Evolutionary conservation across 2,888 invertebrate genomes (phyloP).

Genomic region (Cyrtodaria siliqua): DNA sequence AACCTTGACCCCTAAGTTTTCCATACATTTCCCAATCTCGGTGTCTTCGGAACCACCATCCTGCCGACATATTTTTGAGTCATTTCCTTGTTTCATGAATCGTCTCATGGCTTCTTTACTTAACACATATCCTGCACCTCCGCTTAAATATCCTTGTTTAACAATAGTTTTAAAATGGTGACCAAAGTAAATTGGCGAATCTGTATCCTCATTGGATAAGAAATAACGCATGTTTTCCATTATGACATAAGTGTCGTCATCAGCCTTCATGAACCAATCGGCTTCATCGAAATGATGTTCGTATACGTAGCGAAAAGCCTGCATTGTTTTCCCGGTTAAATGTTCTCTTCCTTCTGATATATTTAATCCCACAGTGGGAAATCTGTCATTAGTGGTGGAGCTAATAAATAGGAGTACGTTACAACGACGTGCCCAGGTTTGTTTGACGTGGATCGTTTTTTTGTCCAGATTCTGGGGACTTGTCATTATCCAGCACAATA

Average conservation of each 20-base stretch:
- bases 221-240: slow-evolving; percentile 91
- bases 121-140: slow-evolving; percentile 93
- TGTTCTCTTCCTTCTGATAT: slow-evolving; percentile 95
- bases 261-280: slow-evolving; percentile 99
- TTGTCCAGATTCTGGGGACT: slow-evolving; percentile 94
- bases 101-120: slow-evolving; percentile 92
- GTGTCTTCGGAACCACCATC: slow-evolving; percentile 83
- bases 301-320: slow-evolving; percentile 95
- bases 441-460: slow-evolving; percentile 93
- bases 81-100: slow-evolving; percentile 89
- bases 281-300: slow-evolving; percentile 93
- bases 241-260: slow-evolving; percentile 98
- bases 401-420: slow-evolving; percentile 85
- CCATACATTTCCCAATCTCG: slow-evolving; percentile 82
- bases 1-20: slow-evolving; percentile 78
- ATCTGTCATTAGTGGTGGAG: slow-evolving; percentile 88
- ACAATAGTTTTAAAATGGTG: slow-evolving; percentile 81
- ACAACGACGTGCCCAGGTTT: slow-evolving; percentile 76
- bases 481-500: slow-evolving; percentile 99
- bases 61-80: slow-evolving; percentile 64
- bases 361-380: slow-evolving; percentile 91
- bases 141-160: slow-evolving; percentile 86
- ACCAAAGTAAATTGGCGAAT: slow-evolving; percentile 93
- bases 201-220: slow-evolving; percentile 89
- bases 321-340: slow-evolving; percentile 98